phyloP scores from a whole-genome alignment of 1,140 invertebrate genomes.

The Limonius californicus region DNA sequence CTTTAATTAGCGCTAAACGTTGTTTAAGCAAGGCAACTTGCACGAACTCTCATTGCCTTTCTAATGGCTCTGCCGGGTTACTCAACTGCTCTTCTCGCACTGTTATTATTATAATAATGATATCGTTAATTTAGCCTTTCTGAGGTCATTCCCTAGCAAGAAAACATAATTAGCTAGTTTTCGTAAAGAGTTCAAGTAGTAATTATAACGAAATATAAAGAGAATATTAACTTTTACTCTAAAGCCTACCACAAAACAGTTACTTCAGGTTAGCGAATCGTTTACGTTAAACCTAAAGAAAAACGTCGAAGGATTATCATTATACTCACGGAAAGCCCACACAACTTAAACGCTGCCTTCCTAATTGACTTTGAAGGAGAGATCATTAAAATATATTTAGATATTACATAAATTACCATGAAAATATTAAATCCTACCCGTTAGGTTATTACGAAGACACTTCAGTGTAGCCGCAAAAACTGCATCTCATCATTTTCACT shows the following conservation, averaged over 20 bases:
- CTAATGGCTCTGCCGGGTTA: slow-evolving; percentile 19
- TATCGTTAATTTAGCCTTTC: neutral
- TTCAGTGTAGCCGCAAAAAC: too few species aligned
- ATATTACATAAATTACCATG: too few species aligned
- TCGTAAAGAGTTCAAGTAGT: neutral
- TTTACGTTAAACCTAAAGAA: neutral
- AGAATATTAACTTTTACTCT: too few species aligned
- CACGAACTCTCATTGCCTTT: slow-evolving; percentile 23
- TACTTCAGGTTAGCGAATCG: neutral
- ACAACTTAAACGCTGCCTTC: too few species aligned
- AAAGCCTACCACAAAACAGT: neutral
- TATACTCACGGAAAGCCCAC: neutral
- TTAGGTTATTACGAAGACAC: too few species aligned
- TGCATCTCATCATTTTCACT: too few species aligned
- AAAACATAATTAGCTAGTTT: neutral
- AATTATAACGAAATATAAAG: neutral
- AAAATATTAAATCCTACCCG: too few species aligned
- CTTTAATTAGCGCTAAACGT: slow-evolving; percentile 21
- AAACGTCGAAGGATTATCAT: neutral
- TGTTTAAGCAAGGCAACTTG: slow-evolving; percentile 17
- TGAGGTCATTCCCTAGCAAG: neutral
- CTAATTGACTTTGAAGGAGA: too few species aligned
- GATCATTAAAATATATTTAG: too few species aligned
- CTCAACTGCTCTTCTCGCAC: slow-evolving; percentile 14
- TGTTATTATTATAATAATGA: neutral